Conservation (phyloP, 2,797 vertebrate genomes). For the Acanthurus leucopareius region DNA sequence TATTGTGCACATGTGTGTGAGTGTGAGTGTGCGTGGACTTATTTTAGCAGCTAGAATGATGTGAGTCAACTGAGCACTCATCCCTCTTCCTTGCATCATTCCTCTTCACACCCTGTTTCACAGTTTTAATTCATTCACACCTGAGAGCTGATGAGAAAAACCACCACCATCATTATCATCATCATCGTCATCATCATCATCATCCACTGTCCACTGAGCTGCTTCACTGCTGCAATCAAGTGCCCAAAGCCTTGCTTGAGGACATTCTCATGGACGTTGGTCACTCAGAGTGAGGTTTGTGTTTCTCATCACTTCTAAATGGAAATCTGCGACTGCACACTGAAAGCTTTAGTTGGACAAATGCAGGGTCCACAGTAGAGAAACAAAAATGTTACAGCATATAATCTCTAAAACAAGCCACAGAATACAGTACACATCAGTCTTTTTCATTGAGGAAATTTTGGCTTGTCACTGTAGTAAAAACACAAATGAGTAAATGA, state of each 20-base stretch:
- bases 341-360: no score
- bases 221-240: constrained; percentile 7
- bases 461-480: no score
- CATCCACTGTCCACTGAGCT: constrained; percentile 15
- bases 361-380: no score
- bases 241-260: constrained; percentile 12
- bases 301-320: background rate
- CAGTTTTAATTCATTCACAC: constrained; percentile 49
- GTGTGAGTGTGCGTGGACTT: background rate
- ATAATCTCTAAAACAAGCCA: no score
- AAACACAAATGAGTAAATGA: no score
- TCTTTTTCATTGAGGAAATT: no score
- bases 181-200: constrained; percentile 4
- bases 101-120: constrained; percentile 41
- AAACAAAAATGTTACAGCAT: no score
- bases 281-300: background rate
- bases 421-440: no score
- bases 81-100: constrained; percentile 31
- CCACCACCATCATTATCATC: background rate
- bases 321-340: no score
- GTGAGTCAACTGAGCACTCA: constrained; percentile 8
- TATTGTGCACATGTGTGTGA: background rate
- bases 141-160: constrained; percentile 17
- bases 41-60: constrained; percentile 16
- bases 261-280: no score